These are phyloP conservation scores for Neotoxoptera formosana DNA, from an alignment of 1,140 invertebrate genomes.

Conservation along the genomic window DNA sequence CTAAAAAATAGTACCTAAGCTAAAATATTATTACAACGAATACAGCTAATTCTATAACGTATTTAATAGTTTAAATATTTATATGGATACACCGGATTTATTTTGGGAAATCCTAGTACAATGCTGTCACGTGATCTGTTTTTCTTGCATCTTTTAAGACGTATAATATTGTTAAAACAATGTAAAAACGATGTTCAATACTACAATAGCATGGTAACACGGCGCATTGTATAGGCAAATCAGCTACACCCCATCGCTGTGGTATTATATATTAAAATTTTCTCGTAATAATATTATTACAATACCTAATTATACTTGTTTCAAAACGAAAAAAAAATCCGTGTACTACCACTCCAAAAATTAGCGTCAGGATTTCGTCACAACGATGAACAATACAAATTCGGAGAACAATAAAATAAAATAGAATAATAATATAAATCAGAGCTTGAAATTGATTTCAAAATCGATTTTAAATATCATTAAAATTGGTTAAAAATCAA, in stretches of 20 bases:
- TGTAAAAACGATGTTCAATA: background rate
- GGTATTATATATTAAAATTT: background rate
- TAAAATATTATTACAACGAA: background rate
- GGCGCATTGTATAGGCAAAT: background rate
- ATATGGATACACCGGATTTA: background rate
- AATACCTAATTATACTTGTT: background rate
- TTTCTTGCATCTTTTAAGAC: background rate
- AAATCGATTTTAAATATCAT: too few species aligned
- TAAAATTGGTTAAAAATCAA: too few species aligned
- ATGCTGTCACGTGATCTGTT: fast-evolving
- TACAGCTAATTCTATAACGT: too few species aligned
- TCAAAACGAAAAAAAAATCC: background rate
- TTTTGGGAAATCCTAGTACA: background rate
- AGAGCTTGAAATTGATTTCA: too few species aligned
- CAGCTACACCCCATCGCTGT: background rate
- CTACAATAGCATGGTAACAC: background rate
- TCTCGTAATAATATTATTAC: background rate
- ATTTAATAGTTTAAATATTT: too few species aligned
- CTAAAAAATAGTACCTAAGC: background rate
- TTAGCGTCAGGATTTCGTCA: background rate
- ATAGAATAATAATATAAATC: too few species aligned
- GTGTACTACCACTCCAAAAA: background rate
- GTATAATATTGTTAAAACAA: background rate
- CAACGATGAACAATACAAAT: too few species aligned
- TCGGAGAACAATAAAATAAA: too few species aligned